Percentiles rank a stretch among this genome's conserved stretches.
These are phyloP conservation scores for Whitmania pigra DNA, from an alignment of 1,140 invertebrate genomes.

Conservation along the genomic window DNA sequence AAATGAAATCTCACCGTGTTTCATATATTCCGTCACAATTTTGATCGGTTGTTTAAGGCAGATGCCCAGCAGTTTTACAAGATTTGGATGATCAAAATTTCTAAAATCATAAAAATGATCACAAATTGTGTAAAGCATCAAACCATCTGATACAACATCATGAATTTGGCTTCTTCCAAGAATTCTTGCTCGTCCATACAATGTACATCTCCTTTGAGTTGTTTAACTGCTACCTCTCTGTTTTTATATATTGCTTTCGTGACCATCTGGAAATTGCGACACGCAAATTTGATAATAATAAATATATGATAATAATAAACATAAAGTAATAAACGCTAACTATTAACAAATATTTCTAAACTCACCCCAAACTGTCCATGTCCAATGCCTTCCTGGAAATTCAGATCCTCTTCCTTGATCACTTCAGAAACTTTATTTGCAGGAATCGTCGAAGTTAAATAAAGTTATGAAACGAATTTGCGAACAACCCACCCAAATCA, in stretches of 20 bases:
- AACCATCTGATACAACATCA: not conserved
- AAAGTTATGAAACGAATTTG: not conserved
- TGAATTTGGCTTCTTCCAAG: not conserved
- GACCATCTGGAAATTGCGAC: not conserved
- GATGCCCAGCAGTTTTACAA: slow-evolving; percentile 87
- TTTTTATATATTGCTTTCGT: not conserved
- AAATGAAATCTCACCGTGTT: slow-evolving; percentile 36
- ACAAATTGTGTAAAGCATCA: not conserved
- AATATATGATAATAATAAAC: not conserved
- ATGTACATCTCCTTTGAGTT: not conserved
- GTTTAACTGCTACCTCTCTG: not conserved
- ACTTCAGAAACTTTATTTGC: not conserved
- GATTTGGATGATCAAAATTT: slow-evolving; percentile 80
- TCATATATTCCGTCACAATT: slow-evolving; percentile 91
- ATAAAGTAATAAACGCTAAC: not conserved
- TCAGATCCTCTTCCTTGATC: not conserved
- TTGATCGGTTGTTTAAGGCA: slow-evolving; percentile 86
- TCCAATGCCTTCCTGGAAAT: not conserved
- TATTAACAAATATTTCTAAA: not conserved
- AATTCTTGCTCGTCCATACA: not conserved
- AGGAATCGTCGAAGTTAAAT: not conserved
- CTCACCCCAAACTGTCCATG: slow-evolving; percentile 4
- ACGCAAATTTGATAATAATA: not conserved
- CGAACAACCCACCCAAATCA: not conserved
- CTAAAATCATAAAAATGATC: slow-evolving; percentile 45